Base-by-base conservation (phyloP, 2,888 invertebrate genomes). In the Ecliptopera silaceata region DNA sequence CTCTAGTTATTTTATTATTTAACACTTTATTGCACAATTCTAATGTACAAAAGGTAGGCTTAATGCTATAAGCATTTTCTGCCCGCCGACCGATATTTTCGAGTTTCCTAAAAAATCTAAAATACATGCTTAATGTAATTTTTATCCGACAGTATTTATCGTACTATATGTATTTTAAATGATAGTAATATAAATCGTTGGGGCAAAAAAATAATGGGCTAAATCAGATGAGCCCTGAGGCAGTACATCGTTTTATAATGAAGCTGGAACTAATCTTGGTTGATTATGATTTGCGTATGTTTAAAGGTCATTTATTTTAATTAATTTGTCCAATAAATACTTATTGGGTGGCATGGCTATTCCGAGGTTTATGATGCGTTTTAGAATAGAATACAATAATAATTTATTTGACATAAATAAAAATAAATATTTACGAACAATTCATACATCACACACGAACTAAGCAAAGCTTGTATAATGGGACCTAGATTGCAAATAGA, bases 181-280 rank as follows among this genome's bases (percentile, higher is more conserved):
- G 47, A 57, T 63, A 56, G 52, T 12, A 56, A 49, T 63, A 41
- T 26, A 54, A 64, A 57, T 52, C 41, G 43, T 55, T 12, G 36
- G 8, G 26, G 63, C 63, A 74, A 74, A 80, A 74, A 78, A 68
- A 64, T 74, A 74, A 76, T 72, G 67, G 74, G 69, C 68, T 64
- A 74, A 77, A 76, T 73, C 68, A 72, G 74, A 56, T 66, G 68
- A 62, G 61, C 77, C 84, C 75, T 49, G 64, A 42, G 80, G 84
- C 83, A 51, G 69, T 78, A 82, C 78, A 75, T 42, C 68, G 73
- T 69, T 68, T 65, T 66, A 61, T 76, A 79, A 75, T 70, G 77
- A 72, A 66, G 57, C 64, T 56, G 63, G 61, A 68, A 66, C 70
- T 75, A 73, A 74, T 73, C 72, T 69, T 62, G 61, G 68, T 65